A percentile compares a stretch with the other conserved stretches of the same genome.
phyloP scores from a whole-genome alignment of 2,113 vertebrate species.

The Misgurnus mizolepis region DNA sequence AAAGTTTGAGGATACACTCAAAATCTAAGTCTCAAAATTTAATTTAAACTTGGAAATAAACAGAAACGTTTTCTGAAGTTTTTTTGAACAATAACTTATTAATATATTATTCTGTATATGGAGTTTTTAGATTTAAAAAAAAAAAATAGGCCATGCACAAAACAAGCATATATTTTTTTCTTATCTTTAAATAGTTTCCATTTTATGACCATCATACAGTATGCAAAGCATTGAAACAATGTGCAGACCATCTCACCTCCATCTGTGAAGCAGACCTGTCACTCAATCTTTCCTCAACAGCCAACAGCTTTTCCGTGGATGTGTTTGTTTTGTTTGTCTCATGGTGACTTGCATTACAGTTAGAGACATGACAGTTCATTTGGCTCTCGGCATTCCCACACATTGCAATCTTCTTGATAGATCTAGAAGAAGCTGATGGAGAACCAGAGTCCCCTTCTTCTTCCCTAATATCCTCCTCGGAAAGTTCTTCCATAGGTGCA shows the following conservation, averaged over 20 bases:
- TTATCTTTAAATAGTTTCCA: neutral
- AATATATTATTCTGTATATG: too few species aligned
- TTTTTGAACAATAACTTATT: too few species aligned
- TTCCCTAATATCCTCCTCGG: conserved; percentile 29
- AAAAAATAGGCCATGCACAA: too few species aligned
- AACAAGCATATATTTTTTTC: too few species aligned
- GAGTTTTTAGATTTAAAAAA: too few species aligned
- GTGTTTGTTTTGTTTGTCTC: neutral
- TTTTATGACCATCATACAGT: neutral
- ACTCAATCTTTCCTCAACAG: conserved; percentile 14
- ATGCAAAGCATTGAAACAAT: conserved; percentile 8
- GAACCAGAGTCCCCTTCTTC: conserved; percentile 60
- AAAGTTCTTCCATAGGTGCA: conserved; percentile 30
- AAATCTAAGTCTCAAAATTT: too few species aligned
- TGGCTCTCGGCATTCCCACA: conserved; percentile 50
- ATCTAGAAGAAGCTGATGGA: conserved; percentile 60
- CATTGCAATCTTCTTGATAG: conserved; percentile 74
- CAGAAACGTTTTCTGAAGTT: too few species aligned
- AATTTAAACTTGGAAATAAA: too few species aligned
- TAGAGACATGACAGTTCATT: neutral
- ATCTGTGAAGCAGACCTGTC: conserved; percentile 11
- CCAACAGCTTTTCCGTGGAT: conserved; percentile 15
- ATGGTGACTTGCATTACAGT: neutral
- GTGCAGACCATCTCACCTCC: conserved; percentile 26
- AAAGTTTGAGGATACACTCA: too few species aligned